Evolutionary conservation across 2,888 invertebrate genomes (phyloP), one percentile per base, ranked within the genome.

Genomic region (Stenurella melanura): DNA sequence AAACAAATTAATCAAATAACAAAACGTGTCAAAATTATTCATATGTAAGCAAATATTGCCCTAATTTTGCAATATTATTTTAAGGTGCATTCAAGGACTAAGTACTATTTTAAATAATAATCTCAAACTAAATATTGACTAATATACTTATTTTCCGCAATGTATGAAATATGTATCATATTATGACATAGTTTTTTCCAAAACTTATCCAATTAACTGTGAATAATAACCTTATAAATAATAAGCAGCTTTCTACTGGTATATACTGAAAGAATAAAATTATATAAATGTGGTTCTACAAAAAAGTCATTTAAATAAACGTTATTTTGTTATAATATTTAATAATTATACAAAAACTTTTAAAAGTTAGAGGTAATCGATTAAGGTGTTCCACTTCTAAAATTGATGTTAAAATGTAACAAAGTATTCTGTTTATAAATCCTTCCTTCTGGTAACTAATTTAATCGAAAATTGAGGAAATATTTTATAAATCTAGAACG

Each of bases 231-330:
- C 21, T 12, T 30, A 63, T 30, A n/a, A 61, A 30, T 17, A 30
- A 63, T 34, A 63, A 34, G 17, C 34, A n/a, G 34, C 61, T 63
- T 63, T 63, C 61, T 63, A 63, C n/a, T 63, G 30, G 12, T 26
- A 30, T 61, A 30, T 17, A 63, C 15, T n/a, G 34, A 34, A 63
- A 63, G 9, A 61, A 30, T 30, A n/a, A n/a, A n/a, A n/a, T 63
- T 63, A 63, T 34, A 34, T 63, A 34, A 63, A 18, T 63, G n/a
- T 34, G 34, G 15, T 63, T 34, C 18, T 7, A 9, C 0, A 30
- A 63, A 63, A n/a, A 63, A 63, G 26, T 61, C 9, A 63, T 34
- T 34, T 2, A 17, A 63, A 50, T n/a, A 12, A 42, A 42, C 4
- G 12, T 12, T 12, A 42, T 0, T 42, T 12, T 12, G 11, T 11